Percentiles rank a stretch among this genome's conserved stretches.
Conservation (phyloP, 2,888 invertebrate genomes). For the Coelinius sp. region DNA sequence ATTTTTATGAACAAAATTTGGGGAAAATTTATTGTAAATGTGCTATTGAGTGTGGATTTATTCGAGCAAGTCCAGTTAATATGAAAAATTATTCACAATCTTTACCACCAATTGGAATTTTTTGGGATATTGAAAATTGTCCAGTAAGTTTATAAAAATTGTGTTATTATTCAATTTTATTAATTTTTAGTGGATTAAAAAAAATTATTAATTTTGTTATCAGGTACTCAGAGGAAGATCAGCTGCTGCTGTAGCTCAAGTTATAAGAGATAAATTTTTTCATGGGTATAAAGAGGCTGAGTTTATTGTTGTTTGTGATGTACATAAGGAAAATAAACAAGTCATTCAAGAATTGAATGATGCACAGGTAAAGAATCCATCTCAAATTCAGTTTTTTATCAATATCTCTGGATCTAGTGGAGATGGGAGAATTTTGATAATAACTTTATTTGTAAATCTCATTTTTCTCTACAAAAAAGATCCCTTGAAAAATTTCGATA, state of each 20-base stretch:
- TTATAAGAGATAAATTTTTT: constrained; percentile 84
- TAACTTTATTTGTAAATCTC: too few species aligned
- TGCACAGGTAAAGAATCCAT: constrained; percentile 84
- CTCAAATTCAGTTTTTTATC: too few species aligned
- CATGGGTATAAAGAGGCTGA: constrained; percentile 85
- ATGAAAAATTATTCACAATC: constrained; percentile 58
- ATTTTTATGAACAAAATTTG: constrained; percentile 23
- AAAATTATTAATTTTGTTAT: constrained; percentile 11
- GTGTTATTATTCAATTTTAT: too few species aligned
- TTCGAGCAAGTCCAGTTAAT: constrained; percentile 55
- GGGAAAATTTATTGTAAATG: constrained; percentile 50
- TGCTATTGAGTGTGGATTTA: constrained; percentile 51
- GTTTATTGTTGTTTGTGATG: constrained; percentile 92
- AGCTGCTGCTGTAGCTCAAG: constrained; percentile 83
- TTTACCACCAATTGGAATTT: constrained; percentile 84
- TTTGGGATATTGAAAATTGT: constrained; percentile 96
- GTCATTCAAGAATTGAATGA: constrained; percentile 87
- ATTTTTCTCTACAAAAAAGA: too few species aligned
- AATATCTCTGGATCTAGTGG: too few species aligned
- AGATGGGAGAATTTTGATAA: too few species aligned
- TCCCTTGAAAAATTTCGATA: too few species aligned
- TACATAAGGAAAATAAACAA: constrained; percentile 82
- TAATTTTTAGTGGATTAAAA: too few species aligned
- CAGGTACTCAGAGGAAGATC: constrained; percentile 87
- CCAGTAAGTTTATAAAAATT: constrained; percentile 73